phyloP scores from a whole-genome alignment of 2,888 invertebrate genomes.

The Acronicta psi region DNA sequence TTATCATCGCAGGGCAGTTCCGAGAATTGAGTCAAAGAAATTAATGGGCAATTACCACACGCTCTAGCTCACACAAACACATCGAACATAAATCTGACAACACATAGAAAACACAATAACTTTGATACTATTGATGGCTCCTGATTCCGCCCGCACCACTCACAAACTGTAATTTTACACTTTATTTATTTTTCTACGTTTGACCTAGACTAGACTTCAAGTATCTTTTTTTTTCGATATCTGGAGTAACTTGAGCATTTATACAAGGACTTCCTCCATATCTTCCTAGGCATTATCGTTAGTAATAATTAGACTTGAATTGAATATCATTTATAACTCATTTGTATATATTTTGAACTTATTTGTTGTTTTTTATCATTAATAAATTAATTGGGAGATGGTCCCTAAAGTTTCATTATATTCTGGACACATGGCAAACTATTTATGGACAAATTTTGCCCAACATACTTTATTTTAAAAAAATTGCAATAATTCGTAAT shows the following conservation, averaged over 20 bases:
- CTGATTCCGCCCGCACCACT: not conserved
- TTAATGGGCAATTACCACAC: constrained; percentile 9
- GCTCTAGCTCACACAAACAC: not conserved
- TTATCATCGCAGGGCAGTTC: constrained; percentile 10
- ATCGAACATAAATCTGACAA: not conserved
- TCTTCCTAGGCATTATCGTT: no score
- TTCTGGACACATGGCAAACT: no score
- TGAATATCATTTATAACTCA: no score
- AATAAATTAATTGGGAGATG: no score
- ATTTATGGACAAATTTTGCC: not conserved
- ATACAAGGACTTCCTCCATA: no score
- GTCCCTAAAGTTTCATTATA: no score
- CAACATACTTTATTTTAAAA: not conserved
- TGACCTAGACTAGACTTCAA: no score
- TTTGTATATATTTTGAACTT: no score
- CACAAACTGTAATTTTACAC: not conserved
- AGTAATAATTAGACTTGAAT: no score
- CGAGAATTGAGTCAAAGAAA: not conserved
- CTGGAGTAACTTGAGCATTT: no score
- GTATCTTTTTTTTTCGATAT: no score
- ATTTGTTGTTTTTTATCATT: no score
- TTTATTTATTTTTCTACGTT: not conserved
- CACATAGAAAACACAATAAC: not conserved
- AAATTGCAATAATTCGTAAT: not conserved
- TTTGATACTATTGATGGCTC: not conserved